Conservation (phyloP, 2,113 vertebrate genomes). For the Neoarius graeffei region DNA sequence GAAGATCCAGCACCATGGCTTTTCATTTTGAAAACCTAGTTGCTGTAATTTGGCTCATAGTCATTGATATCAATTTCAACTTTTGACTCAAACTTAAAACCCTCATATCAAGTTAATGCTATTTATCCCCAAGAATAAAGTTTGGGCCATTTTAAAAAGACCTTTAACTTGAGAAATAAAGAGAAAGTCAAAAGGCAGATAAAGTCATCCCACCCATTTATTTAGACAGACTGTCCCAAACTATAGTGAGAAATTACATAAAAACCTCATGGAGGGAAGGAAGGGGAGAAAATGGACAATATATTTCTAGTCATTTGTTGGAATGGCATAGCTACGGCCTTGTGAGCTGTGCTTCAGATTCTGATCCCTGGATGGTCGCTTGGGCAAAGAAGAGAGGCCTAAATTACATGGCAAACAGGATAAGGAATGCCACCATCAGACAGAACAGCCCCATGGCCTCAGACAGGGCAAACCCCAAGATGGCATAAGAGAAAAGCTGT, state of each 20-base stretch:
- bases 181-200: slow-evolving; percentile 5
- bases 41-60: neutral
- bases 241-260: slow-evolving; percentile 64
- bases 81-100: neutral
- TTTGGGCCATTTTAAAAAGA: neutral
- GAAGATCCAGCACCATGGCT: neutral
- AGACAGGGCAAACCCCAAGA: slow-evolving; percentile 78
- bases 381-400: slow-evolving; percentile 9
- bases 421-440: slow-evolving; percentile 82
- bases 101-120: neutral
- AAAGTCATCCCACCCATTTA: slow-evolving; percentile 72
- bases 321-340: slow-evolving; percentile 64
- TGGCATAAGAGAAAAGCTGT: slow-evolving; percentile 80
- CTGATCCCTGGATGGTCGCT: slow-evolving; percentile 44
- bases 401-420: slow-evolving; percentile 78
- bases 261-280: slow-evolving; percentile 55
- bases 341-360: slow-evolving; percentile 58
- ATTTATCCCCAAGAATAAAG: neutral
- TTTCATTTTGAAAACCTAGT: neutral
- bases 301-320: slow-evolving; percentile 56
- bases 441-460: slow-evolving; percentile 82
- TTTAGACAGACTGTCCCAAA: slow-evolving; percentile 68
- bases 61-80: neutral
- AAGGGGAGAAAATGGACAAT: slow-evolving; percentile 64
- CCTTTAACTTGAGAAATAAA: neutral